phyloP scores from a whole-genome alignment of 2,888 invertebrate genomes.

The Lycia hirtaria region DNA sequence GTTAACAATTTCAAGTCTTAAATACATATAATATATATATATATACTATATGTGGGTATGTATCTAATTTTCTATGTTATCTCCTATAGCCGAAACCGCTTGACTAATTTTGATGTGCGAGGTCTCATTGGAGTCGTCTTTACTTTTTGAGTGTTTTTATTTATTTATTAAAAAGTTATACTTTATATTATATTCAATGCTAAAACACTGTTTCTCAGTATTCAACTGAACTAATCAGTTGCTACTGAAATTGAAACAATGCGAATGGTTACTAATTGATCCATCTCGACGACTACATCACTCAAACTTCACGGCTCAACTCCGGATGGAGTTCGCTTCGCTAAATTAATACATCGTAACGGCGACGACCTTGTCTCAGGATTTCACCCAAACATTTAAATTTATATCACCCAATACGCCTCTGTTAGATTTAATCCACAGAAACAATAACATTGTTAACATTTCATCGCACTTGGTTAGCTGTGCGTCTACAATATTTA shows the following conservation, averaged over 20 bases:
- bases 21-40: too few relatives aligned
- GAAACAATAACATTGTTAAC: slow-evolving; percentile 80
- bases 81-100: too few relatives aligned
- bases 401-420: slow-evolving; percentile 67
- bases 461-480: slow-evolving; percentile 75
- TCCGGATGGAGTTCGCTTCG: slow-evolving; percentile 57
- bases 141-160: too few relatives aligned
- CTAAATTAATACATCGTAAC: slow-evolving; percentile 68
- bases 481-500: slow-evolving; percentile 70
- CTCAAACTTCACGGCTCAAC: slow-evolving; percentile 56
- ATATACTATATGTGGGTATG: too few relatives aligned
- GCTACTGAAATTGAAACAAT: neutral
- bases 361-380: slow-evolving; percentile 63
- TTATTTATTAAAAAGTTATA: too few relatives aligned
- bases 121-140: too few relatives aligned
- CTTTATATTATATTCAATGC: too few relatives aligned
- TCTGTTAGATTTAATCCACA: slow-evolving; percentile 71
- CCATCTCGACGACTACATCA: slow-evolving; percentile 46
- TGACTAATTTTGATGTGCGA: too few relatives aligned
- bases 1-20: too few relatives aligned
- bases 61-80: too few relatives aligned
- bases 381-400: slow-evolving; percentile 73
- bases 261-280: slow-evolving; percentile 25
- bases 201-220: neutral
- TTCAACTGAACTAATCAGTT: neutral